Evolutionary conservation across 2,888 invertebrate genomes (phyloP).

Genomic region (Keiferia lycopersicella): DNA sequence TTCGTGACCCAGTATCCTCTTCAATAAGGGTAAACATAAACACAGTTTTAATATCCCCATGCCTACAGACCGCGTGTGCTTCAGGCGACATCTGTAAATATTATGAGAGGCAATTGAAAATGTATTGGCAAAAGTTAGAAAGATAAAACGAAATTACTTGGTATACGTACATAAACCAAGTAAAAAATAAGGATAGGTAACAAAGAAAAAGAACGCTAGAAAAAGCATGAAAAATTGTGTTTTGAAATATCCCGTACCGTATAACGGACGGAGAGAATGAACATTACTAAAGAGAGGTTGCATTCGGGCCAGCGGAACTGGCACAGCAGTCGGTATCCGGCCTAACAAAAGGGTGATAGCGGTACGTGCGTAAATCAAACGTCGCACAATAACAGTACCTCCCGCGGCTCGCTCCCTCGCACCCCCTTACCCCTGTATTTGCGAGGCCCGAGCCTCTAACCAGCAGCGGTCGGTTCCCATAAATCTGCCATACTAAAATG

Average conservation of each 20-base stretch:
- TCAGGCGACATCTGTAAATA: slow-evolving; percentile 15
- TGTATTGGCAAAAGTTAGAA: slow-evolving; percentile 10
- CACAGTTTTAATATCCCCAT: slow-evolving; percentile 20
- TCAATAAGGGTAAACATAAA: slow-evolving; percentile 23
- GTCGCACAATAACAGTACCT: slow-evolving; percentile 78
- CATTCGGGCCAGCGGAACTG: slow-evolving; percentile 67
- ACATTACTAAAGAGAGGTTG: slow-evolving; percentile 54
- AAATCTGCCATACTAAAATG: slow-evolving; percentile 77
- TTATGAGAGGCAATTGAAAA: slow-evolving; percentile 13
- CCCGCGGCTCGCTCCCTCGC: slow-evolving; percentile 60
- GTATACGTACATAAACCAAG: not conserved
- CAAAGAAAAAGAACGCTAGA: slow-evolving; percentile 5
- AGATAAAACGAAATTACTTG: not conserved
- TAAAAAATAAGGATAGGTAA: not conserved
- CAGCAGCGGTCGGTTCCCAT: slow-evolving; percentile 67
- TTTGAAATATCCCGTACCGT: slow-evolving; percentile 21
- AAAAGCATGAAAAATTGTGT: slow-evolving; percentile 18
- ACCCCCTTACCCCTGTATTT: slow-evolving; percentile 58
- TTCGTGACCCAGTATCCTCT: slow-evolving; percentile 17
- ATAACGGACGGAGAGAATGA: slow-evolving; percentile 35
- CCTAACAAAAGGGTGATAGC: slow-evolving; percentile 80
- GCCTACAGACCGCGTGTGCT: slow-evolving; percentile 8
- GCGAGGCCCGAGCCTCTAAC: slow-evolving; percentile 60
- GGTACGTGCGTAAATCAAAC: slow-evolving; percentile 80
- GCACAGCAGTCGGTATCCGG: slow-evolving; percentile 75